A percentile compares a stretch with the other conserved stretches of the same genome.
Evolutionary conservation across 2,888 invertebrate species (phyloP).

Genomic region (Leucophenga montana): DNA sequence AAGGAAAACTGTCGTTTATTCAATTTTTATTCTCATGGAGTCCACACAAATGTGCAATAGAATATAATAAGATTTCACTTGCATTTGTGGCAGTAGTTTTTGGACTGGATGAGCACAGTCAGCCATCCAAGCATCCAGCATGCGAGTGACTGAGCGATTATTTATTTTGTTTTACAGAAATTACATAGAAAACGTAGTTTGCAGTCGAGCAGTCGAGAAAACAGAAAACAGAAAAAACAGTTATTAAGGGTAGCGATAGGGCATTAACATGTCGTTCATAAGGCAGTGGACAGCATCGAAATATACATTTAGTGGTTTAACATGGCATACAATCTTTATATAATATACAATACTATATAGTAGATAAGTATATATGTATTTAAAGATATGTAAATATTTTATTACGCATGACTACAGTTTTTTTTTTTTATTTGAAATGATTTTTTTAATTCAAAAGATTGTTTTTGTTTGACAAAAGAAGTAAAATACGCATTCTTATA

Average conservation of each 20-base stretch:
- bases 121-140: too few species aligned
- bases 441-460: not conserved
- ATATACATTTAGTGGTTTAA: not conserved
- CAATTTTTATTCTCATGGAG: too few species aligned
- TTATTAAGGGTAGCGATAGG: not conserved
- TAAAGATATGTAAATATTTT: too few species aligned
- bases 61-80: conserved; percentile 23
- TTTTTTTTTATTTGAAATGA: not conserved
- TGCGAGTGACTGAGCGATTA: conserved; percentile 5
- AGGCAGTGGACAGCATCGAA: not conserved
- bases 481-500: too few species aligned
- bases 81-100: conserved; percentile 18
- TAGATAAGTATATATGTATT: not conserved
- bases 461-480: too few species aligned
- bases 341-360: too few species aligned
- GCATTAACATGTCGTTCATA: not conserved
- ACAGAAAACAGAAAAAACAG: not conserved
- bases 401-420: not conserved
- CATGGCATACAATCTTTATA: too few species aligned
- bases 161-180: conserved; percentile 12
- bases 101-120: conserved; percentile 8
- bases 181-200: too few species aligned
- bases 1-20: too few species aligned
- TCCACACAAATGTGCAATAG: too few species aligned
- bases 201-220: too few species aligned